These are phyloP conservation scores for Lipophrys pholis DNA, from an alignment of 2,113 vertebrate genomes.

Conservation along the genomic window DNA sequence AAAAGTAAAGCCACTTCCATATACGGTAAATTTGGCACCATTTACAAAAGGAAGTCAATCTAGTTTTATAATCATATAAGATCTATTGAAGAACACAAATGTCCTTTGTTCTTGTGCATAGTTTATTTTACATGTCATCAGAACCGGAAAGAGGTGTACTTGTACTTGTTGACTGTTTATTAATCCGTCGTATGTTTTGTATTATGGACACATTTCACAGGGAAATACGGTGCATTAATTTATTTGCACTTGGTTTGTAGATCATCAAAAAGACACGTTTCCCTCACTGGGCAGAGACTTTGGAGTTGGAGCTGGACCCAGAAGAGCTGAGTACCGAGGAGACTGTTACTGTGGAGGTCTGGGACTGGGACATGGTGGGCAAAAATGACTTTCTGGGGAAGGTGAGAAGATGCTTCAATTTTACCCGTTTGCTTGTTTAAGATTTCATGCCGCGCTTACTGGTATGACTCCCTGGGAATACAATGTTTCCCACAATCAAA, in stretches of 20 bases:
- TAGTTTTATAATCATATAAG: no score
- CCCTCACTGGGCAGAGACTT: slow-evolving; percentile 89
- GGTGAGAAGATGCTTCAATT: slow-evolving; percentile 77
- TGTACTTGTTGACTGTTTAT: background rate
- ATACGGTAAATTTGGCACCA: background rate
- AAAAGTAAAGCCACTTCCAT: background rate
- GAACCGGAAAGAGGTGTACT: no score
- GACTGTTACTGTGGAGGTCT: slow-evolving; percentile 87
- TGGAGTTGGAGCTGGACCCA: slow-evolving; percentile 85
- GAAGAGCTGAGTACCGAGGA: slow-evolving; percentile 64
- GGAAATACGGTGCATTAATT: background rate
- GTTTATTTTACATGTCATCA: no score
- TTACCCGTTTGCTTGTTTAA: background rate
- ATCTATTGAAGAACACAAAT: no score
- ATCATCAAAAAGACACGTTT: slow-evolving; percentile 93
- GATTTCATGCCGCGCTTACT: background rate
- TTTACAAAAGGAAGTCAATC: no score
- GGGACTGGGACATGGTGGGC: slow-evolving; percentile 96
- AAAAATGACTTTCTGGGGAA: slow-evolving; percentile 93
- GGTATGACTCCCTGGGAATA: background rate
- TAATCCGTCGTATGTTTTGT: background rate
- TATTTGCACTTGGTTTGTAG: slow-evolving; percentile 65
- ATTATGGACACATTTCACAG: background rate
- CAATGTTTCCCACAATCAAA: background rate
- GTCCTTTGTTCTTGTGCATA: no score